Evolutionary conservation across 2,888 invertebrate species (phyloP), one percentile per base, ranked within the genome.

Genomic region (Omphaloscelis lunosa): DNA sequence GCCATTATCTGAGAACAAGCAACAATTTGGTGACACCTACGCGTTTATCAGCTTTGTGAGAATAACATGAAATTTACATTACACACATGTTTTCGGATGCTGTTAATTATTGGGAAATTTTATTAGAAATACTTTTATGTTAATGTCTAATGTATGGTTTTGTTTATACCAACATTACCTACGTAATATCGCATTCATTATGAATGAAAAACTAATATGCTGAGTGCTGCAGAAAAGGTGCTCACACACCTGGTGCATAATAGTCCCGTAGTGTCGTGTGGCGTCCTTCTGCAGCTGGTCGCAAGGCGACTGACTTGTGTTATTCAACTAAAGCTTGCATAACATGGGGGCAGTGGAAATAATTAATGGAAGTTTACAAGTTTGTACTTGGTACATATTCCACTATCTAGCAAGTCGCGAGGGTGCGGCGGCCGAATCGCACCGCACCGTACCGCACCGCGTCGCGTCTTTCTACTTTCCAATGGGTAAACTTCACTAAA

Each of bases 61-160:
- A 20, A 51, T 51, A 27, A 75, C 45, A 73, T 73, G 73, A 48
- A 34, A 73, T 34, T 48, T 39, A 75, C 48, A 75, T 51, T 39
- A 51, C 34, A 5, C 29, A 29, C 53, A 23, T 45, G 51, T 27
- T 59, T 23, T 39, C 12, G 34, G 39, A 27, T 59, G 12, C 34
- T 59, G 45, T 27, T 27, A 20, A 59, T 59, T 58, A 39, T 59
- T 74, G 9, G 34, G 5, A 48, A n/a, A 67, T 70, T 29, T 6
- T 29, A 8, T 39, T 20, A 23, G 20, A 39, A 67, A 48, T 29
- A 66, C 65, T 20, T 20, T 11, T 11, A 59, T 20, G 27, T 59
- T 17, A 59, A 59, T 59, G 8, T 58, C 15, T 27, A 59, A 17
- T 59, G 59, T 59, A 29, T 29, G 20, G 17, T 20, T 29, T 29